Evolutionary conservation across 2,797 vertebrate species (phyloP).

Genomic region (Gallinago solitaria): DNA sequence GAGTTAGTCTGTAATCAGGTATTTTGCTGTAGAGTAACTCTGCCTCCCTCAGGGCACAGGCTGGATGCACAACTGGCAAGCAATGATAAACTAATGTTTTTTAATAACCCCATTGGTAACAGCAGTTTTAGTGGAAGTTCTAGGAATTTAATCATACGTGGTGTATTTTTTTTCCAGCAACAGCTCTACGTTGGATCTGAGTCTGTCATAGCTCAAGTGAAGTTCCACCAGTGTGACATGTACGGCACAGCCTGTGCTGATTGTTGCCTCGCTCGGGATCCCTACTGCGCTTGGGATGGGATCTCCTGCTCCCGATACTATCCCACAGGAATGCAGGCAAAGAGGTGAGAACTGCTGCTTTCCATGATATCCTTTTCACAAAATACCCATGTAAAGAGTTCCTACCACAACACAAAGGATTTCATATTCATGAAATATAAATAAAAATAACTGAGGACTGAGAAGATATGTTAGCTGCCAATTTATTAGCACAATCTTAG

Average conservation of each 20-base stretch:
- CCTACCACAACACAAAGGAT: background rate
- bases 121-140: background rate
- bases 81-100: fast-evolving
- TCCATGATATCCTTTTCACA: fast-evolving
- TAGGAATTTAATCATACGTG: background rate
- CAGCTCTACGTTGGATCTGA: conserved; percentile 92
- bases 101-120: background rate
- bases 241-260: conserved; percentile 94
- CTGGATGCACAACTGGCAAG: background rate
- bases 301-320: conserved; percentile 92
- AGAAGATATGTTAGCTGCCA: background rate
- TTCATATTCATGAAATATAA: fast-evolving
- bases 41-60: conserved; percentile 40
- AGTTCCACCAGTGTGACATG: conserved; percentile 92
- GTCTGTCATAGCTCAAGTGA: conserved; percentile 87
- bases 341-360: conserved; percentile 80
- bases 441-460: background rate
- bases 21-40: conserved; percentile 19
- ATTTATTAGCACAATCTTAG: background rate
- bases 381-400: background rate
- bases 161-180: conserved; percentile 81
- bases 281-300: conserved; percentile 98
- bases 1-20: background rate
- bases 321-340: conserved; percentile 86
- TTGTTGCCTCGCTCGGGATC: conserved; percentile 95